Conservation (phyloP, 2,797 vertebrate species). For the Aulostomus chinensis region DNA sequence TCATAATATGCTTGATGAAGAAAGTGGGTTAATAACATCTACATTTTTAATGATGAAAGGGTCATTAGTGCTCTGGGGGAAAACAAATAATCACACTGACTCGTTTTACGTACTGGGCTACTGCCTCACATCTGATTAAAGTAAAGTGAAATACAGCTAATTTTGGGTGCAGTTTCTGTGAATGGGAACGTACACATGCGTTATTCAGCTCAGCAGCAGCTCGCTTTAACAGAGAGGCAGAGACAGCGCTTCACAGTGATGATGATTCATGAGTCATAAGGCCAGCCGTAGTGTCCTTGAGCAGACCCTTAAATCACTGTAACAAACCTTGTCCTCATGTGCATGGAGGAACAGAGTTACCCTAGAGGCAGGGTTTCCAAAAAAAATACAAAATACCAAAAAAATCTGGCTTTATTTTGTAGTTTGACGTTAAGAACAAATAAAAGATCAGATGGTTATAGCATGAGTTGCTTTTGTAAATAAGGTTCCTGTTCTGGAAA, state of each 20-base stretch:
- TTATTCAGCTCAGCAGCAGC: too few species aligned
- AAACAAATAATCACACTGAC: constrained; percentile 19
- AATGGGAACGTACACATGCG: too few species aligned
- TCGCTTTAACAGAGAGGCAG: too few species aligned
- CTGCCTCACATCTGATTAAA: constrained; percentile 17
- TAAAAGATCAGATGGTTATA: too few species aligned
- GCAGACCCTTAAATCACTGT: constrained; percentile 23
- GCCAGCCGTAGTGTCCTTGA: constrained; percentile 32
- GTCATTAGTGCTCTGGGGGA: constrained; percentile 27
- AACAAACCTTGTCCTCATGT: constrained; percentile 1
- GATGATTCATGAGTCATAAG: constrained; percentile 28
- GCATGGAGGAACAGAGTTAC: neutral
- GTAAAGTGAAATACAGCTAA: neutral
- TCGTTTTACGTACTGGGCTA: too few species aligned
- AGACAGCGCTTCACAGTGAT: constrained; percentile 11
- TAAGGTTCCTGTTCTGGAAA: too few species aligned
- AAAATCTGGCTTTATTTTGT: too few species aligned
- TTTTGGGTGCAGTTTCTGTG: neutral
- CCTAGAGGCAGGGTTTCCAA: too few species aligned
- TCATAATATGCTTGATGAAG: constrained; percentile 24
- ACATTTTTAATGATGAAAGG: constrained; percentile 57
- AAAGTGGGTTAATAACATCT: constrained; percentile 54
- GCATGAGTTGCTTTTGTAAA: too few species aligned
- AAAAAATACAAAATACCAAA: too few species aligned
- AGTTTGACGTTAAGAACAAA: too few species aligned